Evolutionary conservation across 2,888 invertebrate species (phyloP), one percentile per base, ranked within the genome.

Genomic region (Strigamia transsilvanica): DNA sequence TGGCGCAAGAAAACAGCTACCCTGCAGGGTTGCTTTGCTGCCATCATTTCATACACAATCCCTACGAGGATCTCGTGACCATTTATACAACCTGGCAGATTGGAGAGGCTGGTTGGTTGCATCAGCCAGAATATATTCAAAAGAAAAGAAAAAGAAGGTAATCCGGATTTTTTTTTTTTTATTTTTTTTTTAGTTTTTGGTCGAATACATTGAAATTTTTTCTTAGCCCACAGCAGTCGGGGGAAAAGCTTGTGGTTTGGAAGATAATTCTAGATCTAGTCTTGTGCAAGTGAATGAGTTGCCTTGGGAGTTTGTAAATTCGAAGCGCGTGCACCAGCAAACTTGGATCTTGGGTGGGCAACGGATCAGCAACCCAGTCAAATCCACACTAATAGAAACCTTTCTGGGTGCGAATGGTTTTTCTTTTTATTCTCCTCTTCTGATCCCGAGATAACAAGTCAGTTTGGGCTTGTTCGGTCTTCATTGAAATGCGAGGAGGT

Each of bases 391-490:
- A 51, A 51, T 51, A 51, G 51, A 51, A 51, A 51, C 51, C 51
- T 51, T 51, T 51, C 51, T 51, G 51, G 51, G 51, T 51, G 51
- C n/a, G 51, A 51, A 51, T 51, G 51, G 51, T 51, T 51, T 51
- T 51, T 51, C n/a, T 51, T 27, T 27, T 27, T 51, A 51, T 51
- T 51, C 51, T 51, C n/a, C 51, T 51, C 51, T 51, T 51, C 51
- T 51, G 51, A 51, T 51, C 51, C n/a, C 51, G n/a, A 56, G 56
- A 56, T 56, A 56, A 56, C 56, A 56, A 56, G 56, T 56, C 56
- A 56, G 56, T 56, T 56, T 56, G 56, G 56, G 56, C 56, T 56
- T 56, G 56, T 18, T 15, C 21, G 56, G 18, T 9, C n/a, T 56
- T 56, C 56, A 56, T 56, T 56, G 56, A 56, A 56, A 56, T 56